Percentiles rank a stretch among this genome's conserved stretches.
Evolutionary conservation across 1,140 invertebrate genomes (phyloP).

Genomic region (Cryptotermes secundus): DNA sequence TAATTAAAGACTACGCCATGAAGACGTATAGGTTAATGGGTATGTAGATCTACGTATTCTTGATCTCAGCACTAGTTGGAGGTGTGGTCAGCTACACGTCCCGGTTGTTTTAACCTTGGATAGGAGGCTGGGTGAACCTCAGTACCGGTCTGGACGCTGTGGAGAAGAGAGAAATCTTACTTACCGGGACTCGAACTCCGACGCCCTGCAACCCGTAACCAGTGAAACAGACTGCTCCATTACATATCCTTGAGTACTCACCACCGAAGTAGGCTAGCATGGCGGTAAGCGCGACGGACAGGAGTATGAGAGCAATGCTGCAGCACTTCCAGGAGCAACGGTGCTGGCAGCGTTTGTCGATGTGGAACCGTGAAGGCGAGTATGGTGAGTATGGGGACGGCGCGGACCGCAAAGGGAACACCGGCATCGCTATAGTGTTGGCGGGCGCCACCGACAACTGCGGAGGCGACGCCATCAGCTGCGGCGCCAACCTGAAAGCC

Average conservation of each 20-base stretch:
- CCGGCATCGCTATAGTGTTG: conserved; percentile 28
- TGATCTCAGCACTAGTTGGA: too few relatives aligned
- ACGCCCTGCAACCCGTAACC: too few relatives aligned
- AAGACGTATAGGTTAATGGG: too few relatives aligned
- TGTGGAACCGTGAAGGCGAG: conserved; percentile 88
- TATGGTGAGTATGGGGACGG: conserved; percentile 74
- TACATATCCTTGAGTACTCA: conserved; percentile 63
- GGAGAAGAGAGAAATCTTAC: too few relatives aligned
- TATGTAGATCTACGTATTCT: too few relatives aligned
- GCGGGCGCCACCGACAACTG: conserved; percentile 28
- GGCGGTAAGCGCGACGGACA: conserved; percentile 82
- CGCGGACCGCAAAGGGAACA: conserved; percentile 44
- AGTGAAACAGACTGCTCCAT: too few relatives aligned
- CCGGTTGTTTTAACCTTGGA: too few relatives aligned
- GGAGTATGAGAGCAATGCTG: conserved; percentile 84
- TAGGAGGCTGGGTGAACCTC: too few relatives aligned
- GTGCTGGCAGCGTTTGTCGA: conserved; percentile 89
- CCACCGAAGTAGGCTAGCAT: conserved; percentile 93
- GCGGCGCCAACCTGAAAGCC: conserved; percentile 26
- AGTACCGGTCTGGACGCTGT: too few relatives aligned
- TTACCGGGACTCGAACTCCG: too few relatives aligned
- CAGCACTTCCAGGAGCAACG: conserved; percentile 94
- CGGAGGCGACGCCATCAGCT: conserved; percentile 22
- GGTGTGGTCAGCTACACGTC: too few relatives aligned
- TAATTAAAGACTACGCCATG: too few relatives aligned